These are phyloP conservation scores for Gnathonemus echidnorhynchus DNA, from an alignment of 2,113 vertebrate genomes.

Conservation along the genomic window DNA sequence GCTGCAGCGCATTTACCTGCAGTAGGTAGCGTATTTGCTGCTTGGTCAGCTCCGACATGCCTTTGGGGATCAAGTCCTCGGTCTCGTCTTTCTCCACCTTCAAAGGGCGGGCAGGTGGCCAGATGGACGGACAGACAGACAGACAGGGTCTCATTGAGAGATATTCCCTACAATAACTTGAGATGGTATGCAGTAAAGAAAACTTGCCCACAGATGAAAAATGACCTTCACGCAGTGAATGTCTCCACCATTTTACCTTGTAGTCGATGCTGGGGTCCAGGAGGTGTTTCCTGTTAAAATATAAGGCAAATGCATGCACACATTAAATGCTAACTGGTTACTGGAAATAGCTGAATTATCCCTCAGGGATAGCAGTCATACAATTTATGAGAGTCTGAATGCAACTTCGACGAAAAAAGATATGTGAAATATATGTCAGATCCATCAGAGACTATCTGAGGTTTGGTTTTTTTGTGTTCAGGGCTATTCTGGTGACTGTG, in stretches of 20 bases:
- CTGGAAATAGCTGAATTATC: background rate
- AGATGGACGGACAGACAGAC: background rate
- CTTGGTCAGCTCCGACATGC: slow-evolving; percentile 87
- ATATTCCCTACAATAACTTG: background rate
- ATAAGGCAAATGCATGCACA: slow-evolving; percentile 30
- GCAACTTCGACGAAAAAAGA: background rate
- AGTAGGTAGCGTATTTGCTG: slow-evolving; percentile 95
- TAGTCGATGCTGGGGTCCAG: slow-evolving; percentile 50
- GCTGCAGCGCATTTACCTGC: slow-evolving; percentile 62
- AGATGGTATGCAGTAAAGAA: background rate
- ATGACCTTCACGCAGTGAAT: background rate
- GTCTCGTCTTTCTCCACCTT: slow-evolving; percentile 68
- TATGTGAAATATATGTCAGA: background rate
- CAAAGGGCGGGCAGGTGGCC: background rate
- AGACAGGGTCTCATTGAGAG: background rate
- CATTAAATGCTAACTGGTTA: background rate
- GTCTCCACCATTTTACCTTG: slow-evolving; percentile 49
- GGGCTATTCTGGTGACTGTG: background rate
- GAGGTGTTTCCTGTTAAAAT: slow-evolving; percentile 52
- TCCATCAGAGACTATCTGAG: background rate
- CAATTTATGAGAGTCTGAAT: background rate
- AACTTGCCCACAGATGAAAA: background rate
- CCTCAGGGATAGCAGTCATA: background rate
- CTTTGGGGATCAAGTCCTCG: slow-evolving; percentile 84
- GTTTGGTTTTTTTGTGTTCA: background rate